Evolutionary conservation across 2,113 vertebrate genomes (phyloP), one percentile per base, ranked within the genome.

Genomic region (Silurus meridionalis): DNA sequence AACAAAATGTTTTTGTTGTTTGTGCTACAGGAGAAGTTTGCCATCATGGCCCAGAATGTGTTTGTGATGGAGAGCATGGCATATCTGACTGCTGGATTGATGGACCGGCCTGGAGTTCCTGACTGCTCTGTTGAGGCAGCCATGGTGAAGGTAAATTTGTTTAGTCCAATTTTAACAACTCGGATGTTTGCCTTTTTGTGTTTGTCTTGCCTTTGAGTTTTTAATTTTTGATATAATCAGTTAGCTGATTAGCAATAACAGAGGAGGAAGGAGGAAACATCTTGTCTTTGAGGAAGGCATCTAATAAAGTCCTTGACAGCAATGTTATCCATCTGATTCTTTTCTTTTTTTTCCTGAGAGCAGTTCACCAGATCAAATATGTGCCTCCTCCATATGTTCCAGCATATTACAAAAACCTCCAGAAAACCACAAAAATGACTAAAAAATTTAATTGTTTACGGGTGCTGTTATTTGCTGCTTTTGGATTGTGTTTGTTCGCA

Each of bases 31-130:
- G 98, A 99, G 74, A 99, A 99, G 92, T 99, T 99, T 91, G 95
- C 96, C 0, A 0, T 96, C n/a, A 97, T 99, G 97, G 96, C 97
- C 11, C 85, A 94, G 75, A 97, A 96, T 85, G 95, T 94, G 0
- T 99, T 96, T 0, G 97, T 97, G 23, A 99, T 99, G 97, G 98
- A 99, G 92, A 99, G 98, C 85, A 99, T 99, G 98, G 96, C 97
- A n/a, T 99, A 99, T 93, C 95, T 99, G 88, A 99, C 98, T 0
- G 95, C 98, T 0, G 97, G 97, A 0, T 97, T 99, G 97, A 96
- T 99, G 95, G 98, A 99, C 93, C 93, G 93, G 21, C 98, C 98
- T 0, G 97, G 97, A 0, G 13, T 96, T 23, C 97, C 97, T 0
- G 98, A 99, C 92, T 99, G 97, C 87, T 99, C 98, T 0, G 10